Evolutionary conservation across 2,113 vertebrate species (phyloP).

Genomic region (Xyliphius kryptos): DNA sequence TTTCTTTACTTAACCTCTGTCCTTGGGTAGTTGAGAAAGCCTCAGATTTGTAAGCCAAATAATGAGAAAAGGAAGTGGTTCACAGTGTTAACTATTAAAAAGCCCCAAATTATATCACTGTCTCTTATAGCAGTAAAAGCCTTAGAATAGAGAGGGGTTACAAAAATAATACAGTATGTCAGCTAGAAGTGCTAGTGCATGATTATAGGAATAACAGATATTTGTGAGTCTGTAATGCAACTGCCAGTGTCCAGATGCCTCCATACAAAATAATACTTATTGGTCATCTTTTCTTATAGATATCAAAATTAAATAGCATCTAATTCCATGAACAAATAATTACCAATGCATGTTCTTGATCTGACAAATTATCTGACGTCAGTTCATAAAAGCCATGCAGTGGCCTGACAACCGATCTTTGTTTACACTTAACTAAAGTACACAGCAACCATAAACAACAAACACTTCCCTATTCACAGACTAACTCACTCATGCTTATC

Average conservation of each 20-base stretch:
- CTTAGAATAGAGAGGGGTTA: neutral
- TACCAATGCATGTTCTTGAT: constrained; percentile 36
- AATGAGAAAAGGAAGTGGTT: constrained; percentile 86
- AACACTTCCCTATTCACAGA: too few relatives aligned
- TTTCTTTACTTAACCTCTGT: constrained; percentile 99
- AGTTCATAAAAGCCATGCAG: too few relatives aligned
- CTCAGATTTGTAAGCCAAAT: constrained; percentile 79
- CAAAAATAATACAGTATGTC: neutral
- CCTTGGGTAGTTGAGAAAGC: constrained; percentile 80
- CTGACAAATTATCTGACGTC: too few relatives aligned
- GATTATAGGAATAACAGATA: constrained; percentile 9
- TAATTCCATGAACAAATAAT: constrained; percentile 34
- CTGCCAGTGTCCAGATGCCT: constrained; percentile 21
- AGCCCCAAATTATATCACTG: constrained; percentile 52
- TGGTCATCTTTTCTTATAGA: constrained; percentile 8
- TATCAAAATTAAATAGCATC: constrained; percentile 11
- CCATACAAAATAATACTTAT: too few relatives aligned
- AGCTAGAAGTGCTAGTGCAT: neutral
- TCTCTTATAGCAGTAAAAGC: constrained; percentile 50
- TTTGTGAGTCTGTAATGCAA: constrained; percentile 35
- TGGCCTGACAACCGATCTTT: too few relatives aligned
- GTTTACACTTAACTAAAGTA: too few relatives aligned
- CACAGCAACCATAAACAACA: too few relatives aligned
- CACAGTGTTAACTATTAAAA: constrained; percentile 70
- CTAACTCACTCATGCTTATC: too few relatives aligned